Evolutionary conservation across 2,113 vertebrate species (phyloP).

Genomic region (Passer montanus): DNA sequence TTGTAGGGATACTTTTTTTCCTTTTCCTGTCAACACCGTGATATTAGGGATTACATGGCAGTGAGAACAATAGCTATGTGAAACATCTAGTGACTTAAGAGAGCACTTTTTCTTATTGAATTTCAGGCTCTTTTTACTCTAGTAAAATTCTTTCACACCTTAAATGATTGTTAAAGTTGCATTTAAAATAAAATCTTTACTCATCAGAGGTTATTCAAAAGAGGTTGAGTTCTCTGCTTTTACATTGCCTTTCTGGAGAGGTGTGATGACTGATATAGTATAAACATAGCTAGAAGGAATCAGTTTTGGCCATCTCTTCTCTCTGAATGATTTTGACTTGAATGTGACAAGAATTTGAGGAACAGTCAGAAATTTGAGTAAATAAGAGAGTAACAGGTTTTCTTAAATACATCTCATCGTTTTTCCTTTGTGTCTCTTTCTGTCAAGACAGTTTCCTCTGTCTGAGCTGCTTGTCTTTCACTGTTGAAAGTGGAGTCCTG

Average conservation of each 20-base stretch:
- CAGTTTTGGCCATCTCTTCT: background rate
- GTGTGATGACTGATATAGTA: background rate
- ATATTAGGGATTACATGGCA: background rate
- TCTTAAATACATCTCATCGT: background rate
- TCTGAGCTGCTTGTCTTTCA: background rate
- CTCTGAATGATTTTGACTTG: background rate
- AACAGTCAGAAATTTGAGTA: background rate
- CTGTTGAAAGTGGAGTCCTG: background rate
- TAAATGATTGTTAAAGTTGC: background rate
- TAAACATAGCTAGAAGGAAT: background rate
- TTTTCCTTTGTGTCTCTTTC: background rate
- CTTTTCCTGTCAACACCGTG: background rate
- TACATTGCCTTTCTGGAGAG: background rate
- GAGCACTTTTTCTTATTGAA: background rate
- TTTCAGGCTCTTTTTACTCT: background rate
- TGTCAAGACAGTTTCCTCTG: background rate
- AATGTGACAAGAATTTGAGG: background rate
- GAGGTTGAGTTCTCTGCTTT: background rate
- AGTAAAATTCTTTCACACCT: background rate
- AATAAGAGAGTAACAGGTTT: background rate
- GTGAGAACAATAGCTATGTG: background rate
- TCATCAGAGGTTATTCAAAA: fast-evolving
- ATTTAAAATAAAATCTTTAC: background rate
- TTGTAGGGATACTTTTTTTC: fast-evolving
- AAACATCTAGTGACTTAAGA: background rate